Percentiles rank a stretch among this genome's conserved stretches.
These are phyloP conservation scores for Babylonia areolata DNA, from an alignment of 1,140 invertebrate species.

Conservation along the genomic window DNA sequence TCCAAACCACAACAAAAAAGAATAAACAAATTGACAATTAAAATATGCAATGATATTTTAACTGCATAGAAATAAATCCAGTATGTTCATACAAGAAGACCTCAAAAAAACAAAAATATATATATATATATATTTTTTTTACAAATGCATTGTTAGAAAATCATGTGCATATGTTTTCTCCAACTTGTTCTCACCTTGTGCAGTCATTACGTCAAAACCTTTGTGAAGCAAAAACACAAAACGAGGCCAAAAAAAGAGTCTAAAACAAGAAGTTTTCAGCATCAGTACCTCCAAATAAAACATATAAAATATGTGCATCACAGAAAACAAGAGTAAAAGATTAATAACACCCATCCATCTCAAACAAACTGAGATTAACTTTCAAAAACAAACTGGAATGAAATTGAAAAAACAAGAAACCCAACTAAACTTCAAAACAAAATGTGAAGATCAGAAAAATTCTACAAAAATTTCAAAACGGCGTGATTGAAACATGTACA, in stretches of 20 bases:
- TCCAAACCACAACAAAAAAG: not conserved
- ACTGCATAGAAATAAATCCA: not conserved
- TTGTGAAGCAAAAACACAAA: not conserved
- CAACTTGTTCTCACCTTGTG: no score
- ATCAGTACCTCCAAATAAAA: no score
- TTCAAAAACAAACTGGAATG: not conserved
- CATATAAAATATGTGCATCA: not conserved
- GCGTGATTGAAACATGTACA: no score
- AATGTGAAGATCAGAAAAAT: no score
- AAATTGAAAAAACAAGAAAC: conserved; percentile 6
- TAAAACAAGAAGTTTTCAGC: no score
- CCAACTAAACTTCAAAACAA: no score
- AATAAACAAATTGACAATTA: not conserved
- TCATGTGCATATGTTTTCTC: not conserved
- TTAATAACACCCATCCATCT: not conserved
- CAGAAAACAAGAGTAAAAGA: not conserved
- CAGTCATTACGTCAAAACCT: no score
- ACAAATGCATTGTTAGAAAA: not conserved
- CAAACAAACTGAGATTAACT: not conserved
- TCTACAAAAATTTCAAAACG: no score
- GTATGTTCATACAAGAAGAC: no score
- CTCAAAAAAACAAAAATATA: no score
- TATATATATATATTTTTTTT: not conserved
- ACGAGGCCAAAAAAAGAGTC: not conserved
- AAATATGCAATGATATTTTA: not conserved